Evolutionary conservation across 2,797 vertebrate species (phyloP).

Genomic region (Premnoplex brunnescens): DNA sequence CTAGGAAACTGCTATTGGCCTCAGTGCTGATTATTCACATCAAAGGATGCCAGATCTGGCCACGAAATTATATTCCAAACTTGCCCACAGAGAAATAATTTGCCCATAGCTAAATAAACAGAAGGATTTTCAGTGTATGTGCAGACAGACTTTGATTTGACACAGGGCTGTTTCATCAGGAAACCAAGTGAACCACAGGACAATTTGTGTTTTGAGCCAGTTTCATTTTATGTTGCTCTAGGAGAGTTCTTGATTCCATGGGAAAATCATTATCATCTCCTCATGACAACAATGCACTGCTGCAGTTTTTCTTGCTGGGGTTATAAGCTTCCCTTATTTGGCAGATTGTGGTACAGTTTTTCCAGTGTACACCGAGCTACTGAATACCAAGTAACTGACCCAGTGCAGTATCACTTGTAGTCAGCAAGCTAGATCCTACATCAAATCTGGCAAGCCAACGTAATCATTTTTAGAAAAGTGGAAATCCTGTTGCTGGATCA

Average conservation of each 20-base stretch:
- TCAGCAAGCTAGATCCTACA: not conserved
- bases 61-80: not conserved
- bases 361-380: not conserved
- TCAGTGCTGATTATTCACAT: not conserved
- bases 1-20: not conserved
- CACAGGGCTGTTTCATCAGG: not conserved
- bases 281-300: fast-evolving
- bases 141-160: not conserved
- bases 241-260: not conserved
- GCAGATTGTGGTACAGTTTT: not conserved
- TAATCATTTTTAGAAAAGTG: not conserved
- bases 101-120: not conserved
- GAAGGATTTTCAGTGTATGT: not conserved
- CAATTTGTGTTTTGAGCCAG: not conserved
- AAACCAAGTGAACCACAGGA: not conserved
- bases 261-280: not conserved
- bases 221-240: not conserved
- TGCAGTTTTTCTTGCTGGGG: not conserved
- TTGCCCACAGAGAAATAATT: not conserved
- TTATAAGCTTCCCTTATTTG: not conserved
- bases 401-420: not conserved
- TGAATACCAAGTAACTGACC: not conserved
- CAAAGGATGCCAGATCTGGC: not conserved
- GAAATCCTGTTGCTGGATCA: not conserved
- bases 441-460: not conserved